Conservation (phyloP, 2,888 invertebrate genomes). For the Branchellion lobata region DNA sequence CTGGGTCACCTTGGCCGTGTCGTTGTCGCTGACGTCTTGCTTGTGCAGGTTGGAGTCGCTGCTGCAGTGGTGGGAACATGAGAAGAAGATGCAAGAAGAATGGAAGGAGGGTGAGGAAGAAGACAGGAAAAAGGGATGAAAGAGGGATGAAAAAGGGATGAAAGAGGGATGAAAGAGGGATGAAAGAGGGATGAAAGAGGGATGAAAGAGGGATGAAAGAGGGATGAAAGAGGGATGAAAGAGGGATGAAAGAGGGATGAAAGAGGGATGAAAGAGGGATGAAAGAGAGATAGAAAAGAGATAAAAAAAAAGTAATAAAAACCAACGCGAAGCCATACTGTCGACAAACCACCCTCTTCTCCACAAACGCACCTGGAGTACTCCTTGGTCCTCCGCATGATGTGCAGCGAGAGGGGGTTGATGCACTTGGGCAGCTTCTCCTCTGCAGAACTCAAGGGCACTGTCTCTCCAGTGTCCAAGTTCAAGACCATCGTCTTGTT, state of each 20-base stretch:
- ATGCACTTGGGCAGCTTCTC: slow-evolving; percentile 86
- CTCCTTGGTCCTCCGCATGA: slow-evolving; percentile 73
- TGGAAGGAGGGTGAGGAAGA: neutral
- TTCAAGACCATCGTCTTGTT: slow-evolving; percentile 75
- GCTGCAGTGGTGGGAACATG: neutral
- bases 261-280: too few species aligned
- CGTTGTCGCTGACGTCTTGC: slow-evolving; percentile 29
- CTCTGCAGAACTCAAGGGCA: slow-evolving; percentile 90
- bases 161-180: neutral
- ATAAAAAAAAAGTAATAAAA: too few species aligned
- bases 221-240: too few species aligned
- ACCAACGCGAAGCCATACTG: too few species aligned
- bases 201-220: too few species aligned
- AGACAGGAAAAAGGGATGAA: neutral
- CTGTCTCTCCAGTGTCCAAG: slow-evolving; percentile 76
- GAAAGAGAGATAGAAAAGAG: too few species aligned
- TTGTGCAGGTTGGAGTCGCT: slow-evolving; percentile 44
- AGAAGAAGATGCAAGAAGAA: neutral
- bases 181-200: too few species aligned
- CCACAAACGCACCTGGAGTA: slow-evolving; percentile 68
- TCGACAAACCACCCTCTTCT: too few species aligned
- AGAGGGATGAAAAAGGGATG: neutral
- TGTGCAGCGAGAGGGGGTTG: slow-evolving; percentile 90
- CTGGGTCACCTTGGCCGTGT: slow-evolving; percentile 18
- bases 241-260: too few species aligned